Evolutionary conservation across 2,888 invertebrate genomes (phyloP), one percentile per base, ranked within the genome.

Genomic region (Lasioglossum lativentre): DNA sequence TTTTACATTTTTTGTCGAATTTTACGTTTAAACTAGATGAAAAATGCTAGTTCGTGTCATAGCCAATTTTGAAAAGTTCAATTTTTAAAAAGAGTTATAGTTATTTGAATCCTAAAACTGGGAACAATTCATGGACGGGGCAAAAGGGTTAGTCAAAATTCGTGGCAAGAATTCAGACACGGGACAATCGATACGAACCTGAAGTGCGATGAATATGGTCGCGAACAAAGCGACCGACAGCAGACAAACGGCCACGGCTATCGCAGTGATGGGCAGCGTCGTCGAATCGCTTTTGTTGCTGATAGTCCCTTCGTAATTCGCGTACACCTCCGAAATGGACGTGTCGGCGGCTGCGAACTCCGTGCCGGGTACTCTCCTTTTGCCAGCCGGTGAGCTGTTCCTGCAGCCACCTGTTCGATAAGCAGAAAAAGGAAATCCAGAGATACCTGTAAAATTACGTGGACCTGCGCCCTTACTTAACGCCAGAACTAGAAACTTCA

Each of bases 311-410:
- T 90, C 90, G 23, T 86, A 83, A 72, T 90, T 89, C 10, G 92
- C 90, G 27, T 90, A 91, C 40, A 90, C 88, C 71, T 89, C 91
- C 30, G 89, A 84, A 42, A 91, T 85, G 23, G 90, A 77, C 10
- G 90, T 80, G 83, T 92, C 91, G 45, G 92, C 91, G 10, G 93
- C 89, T 8, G 92, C 91, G 47, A 94, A 93, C 80, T 94, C 96
- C 92, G 96, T 96, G 82, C 96, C 96, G 2, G 97, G 97, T 88
- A 97, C 97, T 85, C 97, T 96, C 5, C 97, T 96, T 94, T 97
- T 97, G 40, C 97, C 97, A 78, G 97, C 97, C 79, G 97, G 97
- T 1, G 97, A 97, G 19, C 97, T 96, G 94, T 97, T 97, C 93
- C 97, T 97, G 93, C 97, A 97, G 91, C 97, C 97, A 88, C 97